These are phyloP conservation scores for Fregata magnificens DNA, from an alignment of 2,113 vertebrate genomes.

Conservation along the genomic window DNA sequence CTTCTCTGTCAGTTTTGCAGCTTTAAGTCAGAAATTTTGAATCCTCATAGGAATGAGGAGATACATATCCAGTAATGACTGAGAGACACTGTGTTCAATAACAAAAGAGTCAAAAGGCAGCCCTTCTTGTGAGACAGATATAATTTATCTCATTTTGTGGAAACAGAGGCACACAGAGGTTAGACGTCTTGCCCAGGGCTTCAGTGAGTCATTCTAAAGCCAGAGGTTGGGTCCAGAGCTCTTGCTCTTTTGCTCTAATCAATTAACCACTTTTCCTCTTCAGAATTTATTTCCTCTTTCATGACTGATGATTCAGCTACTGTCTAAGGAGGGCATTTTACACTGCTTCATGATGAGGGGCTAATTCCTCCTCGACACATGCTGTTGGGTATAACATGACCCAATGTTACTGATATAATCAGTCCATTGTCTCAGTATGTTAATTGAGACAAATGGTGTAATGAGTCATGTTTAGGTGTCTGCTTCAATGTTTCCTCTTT, in stretches of 20 bases:
- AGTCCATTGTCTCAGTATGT: conserved; percentile 1
- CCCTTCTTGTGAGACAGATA: background rate
- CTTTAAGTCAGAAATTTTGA: background rate
- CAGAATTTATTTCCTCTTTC: background rate
- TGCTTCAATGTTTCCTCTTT: background rate
- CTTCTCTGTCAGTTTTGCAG: background rate
- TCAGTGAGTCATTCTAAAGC: background rate
- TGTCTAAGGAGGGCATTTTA: background rate
- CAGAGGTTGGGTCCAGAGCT: background rate
- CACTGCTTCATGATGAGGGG: background rate
- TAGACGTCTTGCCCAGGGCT: background rate
- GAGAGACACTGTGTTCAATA: background rate
- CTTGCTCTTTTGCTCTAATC: background rate
- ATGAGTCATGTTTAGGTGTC: conserved; percentile 51
- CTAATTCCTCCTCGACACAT: background rate
- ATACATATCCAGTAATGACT: accelerated
- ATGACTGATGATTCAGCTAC: background rate
- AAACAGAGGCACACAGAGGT: background rate
- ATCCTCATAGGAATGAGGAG: background rate
- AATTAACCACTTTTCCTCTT: background rate
- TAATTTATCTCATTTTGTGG: background rate
- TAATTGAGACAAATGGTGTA: conserved; percentile 44
- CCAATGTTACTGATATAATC: background rate
- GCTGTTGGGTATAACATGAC: background rate
- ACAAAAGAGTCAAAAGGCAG: background rate